Evolutionary conservation across 2,797 vertebrate species (phyloP).

Genomic region (Cyprinella venusta): DNA sequence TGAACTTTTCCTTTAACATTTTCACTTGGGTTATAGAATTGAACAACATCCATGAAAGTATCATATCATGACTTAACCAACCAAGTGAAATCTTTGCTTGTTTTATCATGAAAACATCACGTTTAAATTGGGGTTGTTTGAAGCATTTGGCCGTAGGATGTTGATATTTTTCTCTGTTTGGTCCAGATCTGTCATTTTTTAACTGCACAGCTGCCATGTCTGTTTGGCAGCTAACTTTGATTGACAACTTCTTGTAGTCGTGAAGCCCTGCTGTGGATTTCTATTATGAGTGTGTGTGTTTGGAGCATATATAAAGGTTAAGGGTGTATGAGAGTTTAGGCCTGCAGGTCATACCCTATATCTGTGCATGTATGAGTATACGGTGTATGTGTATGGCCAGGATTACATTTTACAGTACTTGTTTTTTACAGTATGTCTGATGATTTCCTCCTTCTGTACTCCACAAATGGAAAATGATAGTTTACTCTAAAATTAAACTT

Average conservation of each 20-base stretch:
- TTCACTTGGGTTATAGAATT: not conserved
- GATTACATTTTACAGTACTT: not conserved
- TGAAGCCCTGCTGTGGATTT: conserved; percentile 23
- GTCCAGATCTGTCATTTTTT: conserved; percentile 46
- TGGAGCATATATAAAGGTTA: not conserved
- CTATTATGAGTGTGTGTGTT: conserved; percentile 2
- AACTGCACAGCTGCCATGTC: conserved; percentile 30
- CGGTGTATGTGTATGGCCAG: not conserved
- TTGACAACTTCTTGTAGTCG: conserved; percentile 24
- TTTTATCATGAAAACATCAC: not conserved
- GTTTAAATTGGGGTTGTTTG: conserved; percentile 30
- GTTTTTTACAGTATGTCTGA: not conserved
- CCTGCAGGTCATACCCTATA: not conserved
- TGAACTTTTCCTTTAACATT: not conserved
- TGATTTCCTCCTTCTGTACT: not conserved
- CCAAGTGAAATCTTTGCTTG: conserved; percentile 17
- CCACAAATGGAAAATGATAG: not conserved
- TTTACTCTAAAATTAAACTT: not conserved
- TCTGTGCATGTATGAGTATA: not conserved
- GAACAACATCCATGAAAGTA: not conserved
- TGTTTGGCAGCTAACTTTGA: conserved; percentile 29
- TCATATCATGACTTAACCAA: conserved; percentile 1
- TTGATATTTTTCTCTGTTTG: conserved; percentile 35
- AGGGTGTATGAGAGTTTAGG: not conserved
- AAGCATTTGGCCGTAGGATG: conserved; percentile 28